phyloP scores from a whole-genome alignment of 2,797 vertebrate genomes.

The Acanthopagrus latus region DNA sequence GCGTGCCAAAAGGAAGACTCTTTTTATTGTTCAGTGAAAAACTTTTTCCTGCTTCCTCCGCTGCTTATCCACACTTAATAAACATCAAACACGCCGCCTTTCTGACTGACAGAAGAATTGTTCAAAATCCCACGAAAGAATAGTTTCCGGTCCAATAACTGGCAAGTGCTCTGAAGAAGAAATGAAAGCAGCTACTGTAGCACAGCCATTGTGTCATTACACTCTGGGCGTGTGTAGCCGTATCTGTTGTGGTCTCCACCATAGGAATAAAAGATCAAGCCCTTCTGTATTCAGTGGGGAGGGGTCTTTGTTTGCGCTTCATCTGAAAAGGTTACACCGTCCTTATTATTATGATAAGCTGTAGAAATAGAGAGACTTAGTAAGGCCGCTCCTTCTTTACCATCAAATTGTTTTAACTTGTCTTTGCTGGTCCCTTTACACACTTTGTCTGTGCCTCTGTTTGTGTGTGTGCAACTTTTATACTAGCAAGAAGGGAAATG shows the following conservation, averaged over 20 bases:
- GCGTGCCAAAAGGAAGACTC: constrained; percentile 43
- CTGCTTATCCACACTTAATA: constrained; percentile 60
- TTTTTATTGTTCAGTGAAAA: constrained; percentile 54
- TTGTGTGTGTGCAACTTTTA: constrained; percentile 58
- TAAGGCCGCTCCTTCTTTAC: constrained; percentile 35
- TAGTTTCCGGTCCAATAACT: constrained; percentile 51
- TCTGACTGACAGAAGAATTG: constrained; percentile 51
- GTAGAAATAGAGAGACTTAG: constrained; percentile 60
- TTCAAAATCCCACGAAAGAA: constrained; percentile 38
- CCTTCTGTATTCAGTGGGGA: constrained; percentile 41
- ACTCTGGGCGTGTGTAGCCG: constrained; percentile 21
- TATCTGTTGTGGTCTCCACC: constrained; percentile 26
- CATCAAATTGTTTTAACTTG: constrained; percentile 68
- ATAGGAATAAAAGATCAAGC: constrained; percentile 63
- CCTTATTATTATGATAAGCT: constrained; percentile 83
- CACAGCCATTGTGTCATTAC: constrained; percentile 14
- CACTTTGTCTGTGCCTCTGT: constrained; percentile 24
- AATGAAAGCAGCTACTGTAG: constrained; percentile 5
- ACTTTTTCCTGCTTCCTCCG: constrained; percentile 41
- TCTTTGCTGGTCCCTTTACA: constrained; percentile 55
- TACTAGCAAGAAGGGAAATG: constrained; percentile 69
- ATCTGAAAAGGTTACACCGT: constrained; percentile 78
- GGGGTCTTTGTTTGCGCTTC: constrained; percentile 63
- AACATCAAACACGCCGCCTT: constrained; percentile 50
- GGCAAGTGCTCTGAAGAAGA: constrained; percentile 30